These are phyloP conservation scores for Chrysopa pallens DNA, from an alignment of 1,140 invertebrate species.

Conservation along the genomic window DNA sequence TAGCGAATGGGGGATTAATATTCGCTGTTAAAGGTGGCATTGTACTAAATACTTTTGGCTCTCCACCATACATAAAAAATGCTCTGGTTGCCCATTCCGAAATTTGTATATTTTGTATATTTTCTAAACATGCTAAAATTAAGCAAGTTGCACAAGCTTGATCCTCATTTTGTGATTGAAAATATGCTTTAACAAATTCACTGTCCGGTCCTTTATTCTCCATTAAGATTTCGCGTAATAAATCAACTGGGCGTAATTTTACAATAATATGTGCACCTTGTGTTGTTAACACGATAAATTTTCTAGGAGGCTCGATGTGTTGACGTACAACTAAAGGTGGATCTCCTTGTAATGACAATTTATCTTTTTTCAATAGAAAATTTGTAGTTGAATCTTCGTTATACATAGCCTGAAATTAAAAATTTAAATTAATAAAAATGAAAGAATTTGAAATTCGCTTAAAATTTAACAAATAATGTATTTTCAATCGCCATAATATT, in stretches of 20 bases:
- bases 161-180: conserved; percentile 60
- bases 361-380: conserved; percentile 6
- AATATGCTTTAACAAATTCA: conserved; percentile 69
- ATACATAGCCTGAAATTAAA: background rate
- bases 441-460: too few species aligned
- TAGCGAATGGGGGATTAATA: background rate
- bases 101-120: conserved; percentile 46
- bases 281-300: conserved; percentile 72
- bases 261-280: conserved; percentile 70
- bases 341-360: conserved; percentile 18
- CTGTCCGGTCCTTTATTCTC: conserved; percentile 71
- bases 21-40: background rate
- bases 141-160: conserved; percentile 81
- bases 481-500: too few species aligned
- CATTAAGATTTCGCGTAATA: conserved; percentile 59
- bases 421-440: background rate
- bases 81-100: conserved; percentile 79
- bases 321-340: conserved; percentile 54
- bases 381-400: background rate
- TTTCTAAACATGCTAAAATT: conserved; percentile 63
- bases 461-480: too few species aligned
- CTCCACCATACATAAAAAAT: conserved; percentile 82
- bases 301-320: conserved; percentile 50
- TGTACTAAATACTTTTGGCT: conserved; percentile 25
- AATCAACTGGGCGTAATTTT: conserved; percentile 71